Percentiles rank a stretch among this genome's conserved stretches.
Conservation (phyloP, 2,797 vertebrate species). For the Alosa sapidissima region DNA sequence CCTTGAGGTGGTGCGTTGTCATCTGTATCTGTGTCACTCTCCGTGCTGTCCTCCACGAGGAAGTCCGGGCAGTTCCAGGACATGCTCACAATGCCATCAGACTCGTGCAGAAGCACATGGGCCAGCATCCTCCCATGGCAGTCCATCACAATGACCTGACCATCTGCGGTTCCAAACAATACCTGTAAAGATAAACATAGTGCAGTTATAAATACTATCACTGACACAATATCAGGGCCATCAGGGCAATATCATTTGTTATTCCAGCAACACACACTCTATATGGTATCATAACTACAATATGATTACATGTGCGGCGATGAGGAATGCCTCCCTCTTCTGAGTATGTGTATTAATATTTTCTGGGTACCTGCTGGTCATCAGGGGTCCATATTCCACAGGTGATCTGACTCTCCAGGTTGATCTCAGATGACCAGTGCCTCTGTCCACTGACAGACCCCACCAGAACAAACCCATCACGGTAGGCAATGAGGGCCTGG, state of each 20-base stretch:
- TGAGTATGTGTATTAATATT: background rate
- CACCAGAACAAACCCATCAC: slow-evolving; percentile 97
- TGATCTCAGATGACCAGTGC: slow-evolving; percentile 99
- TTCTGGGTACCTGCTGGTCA: slow-evolving; percentile 91
- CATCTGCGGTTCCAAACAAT: slow-evolving; percentile 96
- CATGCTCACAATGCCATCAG: slow-evolving; percentile 96
- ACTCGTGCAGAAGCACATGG: slow-evolving; percentile 96
- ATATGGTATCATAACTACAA: background rate
- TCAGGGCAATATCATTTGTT: no score
- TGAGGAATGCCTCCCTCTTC: background rate
- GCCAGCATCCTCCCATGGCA: slow-evolving; percentile 99
- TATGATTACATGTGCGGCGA: background rate
- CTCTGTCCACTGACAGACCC: slow-evolving; percentile 98
- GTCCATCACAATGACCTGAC: slow-evolving; percentile 99
- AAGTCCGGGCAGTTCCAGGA: slow-evolving; percentile 99
- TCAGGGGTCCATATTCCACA: slow-evolving; percentile 99
- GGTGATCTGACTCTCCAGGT: slow-evolving; percentile 98
- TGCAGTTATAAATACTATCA: background rate
- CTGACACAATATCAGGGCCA: background rate
- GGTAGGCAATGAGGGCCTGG: slow-evolving; percentile 97
- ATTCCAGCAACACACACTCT: background rate
- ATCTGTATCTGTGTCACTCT: slow-evolving; percentile 96
- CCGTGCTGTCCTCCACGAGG: slow-evolving; percentile 98
- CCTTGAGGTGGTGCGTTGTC: slow-evolving; percentile 92
- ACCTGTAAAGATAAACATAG: slow-evolving; percentile 73